phyloP scores from a whole-genome alignment of 2,888 invertebrate genomes.

The Cephus rjabovi region DNA sequence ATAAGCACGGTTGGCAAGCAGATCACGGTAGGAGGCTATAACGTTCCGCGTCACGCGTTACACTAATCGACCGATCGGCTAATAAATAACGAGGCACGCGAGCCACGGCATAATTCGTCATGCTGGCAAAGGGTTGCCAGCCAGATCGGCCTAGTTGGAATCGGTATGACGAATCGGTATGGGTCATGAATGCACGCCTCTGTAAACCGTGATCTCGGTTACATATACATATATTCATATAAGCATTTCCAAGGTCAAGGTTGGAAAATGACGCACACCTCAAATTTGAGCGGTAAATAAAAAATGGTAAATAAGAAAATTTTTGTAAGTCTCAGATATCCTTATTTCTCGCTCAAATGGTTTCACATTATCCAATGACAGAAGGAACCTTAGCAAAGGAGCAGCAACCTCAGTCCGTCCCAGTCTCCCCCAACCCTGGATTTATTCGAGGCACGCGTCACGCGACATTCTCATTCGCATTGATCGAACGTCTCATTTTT shows the following conservation, averaged over 20 bases:
- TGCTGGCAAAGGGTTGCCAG: constrained; percentile 57
- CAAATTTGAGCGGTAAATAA: neutral
- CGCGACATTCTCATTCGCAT: neutral
- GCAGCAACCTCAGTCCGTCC: neutral
- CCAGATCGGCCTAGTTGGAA: constrained; percentile 24
- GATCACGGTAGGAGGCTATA: neutral
- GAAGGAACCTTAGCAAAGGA: neutral
- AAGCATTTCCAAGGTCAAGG: neutral
- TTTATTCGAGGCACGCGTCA: neutral
- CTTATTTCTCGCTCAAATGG: neutral
- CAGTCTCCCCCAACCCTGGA: neutral
- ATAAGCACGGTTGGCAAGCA: neutral
- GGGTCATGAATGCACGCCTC: constrained; percentile 30
- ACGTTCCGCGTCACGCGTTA: constrained; percentile 36
- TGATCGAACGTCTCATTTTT: constrained; percentile 22
- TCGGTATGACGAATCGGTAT: constrained; percentile 50
- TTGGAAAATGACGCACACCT: neutral
- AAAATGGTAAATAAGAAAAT: neutral
- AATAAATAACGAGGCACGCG: constrained; percentile 58
- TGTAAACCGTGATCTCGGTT: neutral
- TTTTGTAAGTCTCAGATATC: neutral
- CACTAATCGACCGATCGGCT: constrained; percentile 48
- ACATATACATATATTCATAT: neutral
- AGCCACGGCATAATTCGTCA: constrained; percentile 39
- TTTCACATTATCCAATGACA: neutral